Evolutionary conservation across 2,797 vertebrate species (phyloP), one percentile per base, ranked within the genome.

Genomic region (Eleutherodactylus coqui): DNA sequence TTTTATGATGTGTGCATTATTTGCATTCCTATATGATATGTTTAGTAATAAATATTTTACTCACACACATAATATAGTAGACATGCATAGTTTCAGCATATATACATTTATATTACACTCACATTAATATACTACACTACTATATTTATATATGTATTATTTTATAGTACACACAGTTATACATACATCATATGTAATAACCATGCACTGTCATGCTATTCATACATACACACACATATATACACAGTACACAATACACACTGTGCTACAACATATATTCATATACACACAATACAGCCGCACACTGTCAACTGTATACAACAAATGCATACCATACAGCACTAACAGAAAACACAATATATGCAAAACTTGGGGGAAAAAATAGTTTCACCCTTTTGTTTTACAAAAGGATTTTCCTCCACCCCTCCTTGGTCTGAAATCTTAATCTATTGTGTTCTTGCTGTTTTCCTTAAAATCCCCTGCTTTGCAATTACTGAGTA

Each of bases 401-500:
- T 88, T 81, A 88, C 87, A 88, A 88, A 89, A 62, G 75, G 53
- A 73, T 67, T 41, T 83, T 62, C 64, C 80, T 70, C 79, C 69
- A 62, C 80, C 64, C 14, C 55, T 64, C 78, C 78, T 21, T 64
- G 38, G 21, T 19, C 51, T 60, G 29, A 81, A 73, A 82, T 84
- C 67, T 49, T 73, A 55, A 34, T 76, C 85, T 41, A 43, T 86
- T 82, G 55, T 88, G 75, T 89, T 89, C 29, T 60, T 19, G 85
- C 5, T 88, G 55, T 88, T 89, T 84, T 89, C 88, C 89, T 75
- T 90, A 91, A 92, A 6, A 85, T 73, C 81, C 82, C 72, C 78
- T 64, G 76, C 41, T 60, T 85, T 83, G 49, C 55, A 84, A 53
- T 85, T 70, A 79, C 24, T 29, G 58, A 43, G 79, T 27, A 45